Evolutionary conservation across 2,113 vertebrate genomes (phyloP).

Genomic region (Choloepus hoffmanni): DNA sequence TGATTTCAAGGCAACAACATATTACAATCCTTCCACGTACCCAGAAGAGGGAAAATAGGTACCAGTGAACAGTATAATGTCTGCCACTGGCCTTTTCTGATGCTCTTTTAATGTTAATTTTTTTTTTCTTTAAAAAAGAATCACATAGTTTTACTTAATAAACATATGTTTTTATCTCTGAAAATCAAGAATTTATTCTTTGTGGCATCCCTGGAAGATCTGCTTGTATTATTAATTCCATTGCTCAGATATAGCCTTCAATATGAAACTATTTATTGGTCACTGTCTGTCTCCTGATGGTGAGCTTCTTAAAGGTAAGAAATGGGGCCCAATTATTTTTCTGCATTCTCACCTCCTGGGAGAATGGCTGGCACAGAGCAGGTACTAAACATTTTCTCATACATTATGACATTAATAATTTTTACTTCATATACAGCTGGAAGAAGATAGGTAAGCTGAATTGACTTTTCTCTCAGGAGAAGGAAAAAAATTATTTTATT

Average conservation of each 20-base stretch:
- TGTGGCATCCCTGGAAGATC: background rate
- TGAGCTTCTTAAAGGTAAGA: background rate
- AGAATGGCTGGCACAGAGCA: background rate
- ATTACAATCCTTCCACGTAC: background rate
- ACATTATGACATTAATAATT: background rate
- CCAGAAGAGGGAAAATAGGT: background rate
- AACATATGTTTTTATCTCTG: background rate
- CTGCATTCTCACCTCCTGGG: background rate
- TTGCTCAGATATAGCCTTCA: background rate
- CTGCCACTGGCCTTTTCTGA: background rate
- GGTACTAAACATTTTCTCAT: background rate
- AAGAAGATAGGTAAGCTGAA: background rate
- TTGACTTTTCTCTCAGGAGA: background rate
- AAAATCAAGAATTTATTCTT: constrained; percentile 42
- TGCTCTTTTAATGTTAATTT: background rate
- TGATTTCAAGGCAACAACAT: background rate
- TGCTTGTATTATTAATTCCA: background rate
- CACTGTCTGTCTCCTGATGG: background rate
- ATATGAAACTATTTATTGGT: background rate
- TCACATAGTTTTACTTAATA: background rate
- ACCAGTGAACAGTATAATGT: background rate
- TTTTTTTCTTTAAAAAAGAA: constrained; percentile 17
- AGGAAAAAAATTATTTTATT: background rate
- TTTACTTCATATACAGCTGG: background rate
- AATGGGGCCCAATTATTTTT: background rate